These are phyloP conservation scores for Bagarius yarrelli DNA, from an alignment of 2,113 vertebrate genomes.

Conservation along the genomic window DNA sequence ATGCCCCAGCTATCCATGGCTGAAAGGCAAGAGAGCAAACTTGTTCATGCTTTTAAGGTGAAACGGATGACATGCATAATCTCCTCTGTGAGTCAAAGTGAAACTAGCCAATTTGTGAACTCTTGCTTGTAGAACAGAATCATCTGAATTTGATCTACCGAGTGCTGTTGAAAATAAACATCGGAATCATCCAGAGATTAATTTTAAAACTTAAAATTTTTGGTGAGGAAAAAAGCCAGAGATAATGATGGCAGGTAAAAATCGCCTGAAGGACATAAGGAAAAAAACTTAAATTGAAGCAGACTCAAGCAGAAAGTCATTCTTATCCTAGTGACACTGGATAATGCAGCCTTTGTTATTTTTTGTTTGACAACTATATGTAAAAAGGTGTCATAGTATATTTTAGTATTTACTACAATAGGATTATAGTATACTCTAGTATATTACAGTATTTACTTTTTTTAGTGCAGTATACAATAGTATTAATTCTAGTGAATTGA, in stretches of 20 bases:
- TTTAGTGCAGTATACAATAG: too few species aligned
- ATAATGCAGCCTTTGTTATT: too few species aligned
- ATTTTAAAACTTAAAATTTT: not conserved
- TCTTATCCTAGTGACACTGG: too few species aligned
- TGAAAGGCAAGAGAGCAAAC: not conserved
- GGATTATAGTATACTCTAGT: too few species aligned
- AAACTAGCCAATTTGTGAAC: not conserved
- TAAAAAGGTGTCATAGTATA: too few species aligned
- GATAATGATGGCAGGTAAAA: not conserved
- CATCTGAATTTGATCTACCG: not conserved
- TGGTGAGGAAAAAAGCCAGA: not conserved
- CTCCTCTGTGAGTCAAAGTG: not conserved
- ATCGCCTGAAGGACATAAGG: not conserved
- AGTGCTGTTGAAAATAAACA: not conserved
- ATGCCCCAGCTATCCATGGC: not conserved
- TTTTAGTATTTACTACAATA: too few species aligned
- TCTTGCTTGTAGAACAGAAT: not conserved
- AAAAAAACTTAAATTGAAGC: not conserved
- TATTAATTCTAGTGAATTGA: too few species aligned
- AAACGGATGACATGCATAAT: not conserved
- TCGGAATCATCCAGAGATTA: not conserved
- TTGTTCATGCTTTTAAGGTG: not conserved
- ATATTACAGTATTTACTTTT: too few species aligned
- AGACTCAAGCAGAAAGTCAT: not conserved
- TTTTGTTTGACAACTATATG: too few species aligned